Evolutionary conservation across 2,113 vertebrate species (phyloP).

Genomic region (Dromaius novaehollandiae): DNA sequence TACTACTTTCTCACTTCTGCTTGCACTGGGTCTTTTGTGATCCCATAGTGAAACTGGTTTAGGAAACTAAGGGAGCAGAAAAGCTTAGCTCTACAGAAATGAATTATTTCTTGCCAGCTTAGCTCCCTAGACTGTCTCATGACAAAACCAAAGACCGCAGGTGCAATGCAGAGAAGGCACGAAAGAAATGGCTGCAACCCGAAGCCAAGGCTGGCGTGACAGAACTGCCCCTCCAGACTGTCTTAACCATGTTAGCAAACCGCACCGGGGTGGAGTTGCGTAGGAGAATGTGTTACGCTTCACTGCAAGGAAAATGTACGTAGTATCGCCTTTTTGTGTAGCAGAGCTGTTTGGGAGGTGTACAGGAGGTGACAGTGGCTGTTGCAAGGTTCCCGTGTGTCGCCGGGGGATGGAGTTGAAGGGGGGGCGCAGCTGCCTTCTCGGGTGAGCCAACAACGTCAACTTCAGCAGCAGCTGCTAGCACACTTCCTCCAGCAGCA

Average conservation of each 20-base stretch:
- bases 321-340: background rate
- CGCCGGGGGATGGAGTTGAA: background rate
- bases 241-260: background rate
- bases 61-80: background rate
- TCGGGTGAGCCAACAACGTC: background rate
- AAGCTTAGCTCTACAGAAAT: background rate
- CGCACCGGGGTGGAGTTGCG: background rate
- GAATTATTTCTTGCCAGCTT: background rate
- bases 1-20: background rate
- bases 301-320: background rate
- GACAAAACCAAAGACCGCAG: background rate
- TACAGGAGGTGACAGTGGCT: background rate
- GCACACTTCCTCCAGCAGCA: background rate
- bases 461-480: constrained; percentile 43
- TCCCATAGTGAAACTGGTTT: background rate
- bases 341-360: background rate
- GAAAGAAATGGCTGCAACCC: background rate
- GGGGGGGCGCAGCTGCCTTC: background rate
- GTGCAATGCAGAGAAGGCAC: background rate
- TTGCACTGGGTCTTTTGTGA: background rate
- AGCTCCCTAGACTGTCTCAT: background rate
- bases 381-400: background rate
- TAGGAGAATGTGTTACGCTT: background rate
- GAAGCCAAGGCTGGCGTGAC: background rate
- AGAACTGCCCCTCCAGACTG: background rate